phyloP scores from a whole-genome alignment of 2,888 invertebrate species.

The Athrips mouffetella region DNA sequence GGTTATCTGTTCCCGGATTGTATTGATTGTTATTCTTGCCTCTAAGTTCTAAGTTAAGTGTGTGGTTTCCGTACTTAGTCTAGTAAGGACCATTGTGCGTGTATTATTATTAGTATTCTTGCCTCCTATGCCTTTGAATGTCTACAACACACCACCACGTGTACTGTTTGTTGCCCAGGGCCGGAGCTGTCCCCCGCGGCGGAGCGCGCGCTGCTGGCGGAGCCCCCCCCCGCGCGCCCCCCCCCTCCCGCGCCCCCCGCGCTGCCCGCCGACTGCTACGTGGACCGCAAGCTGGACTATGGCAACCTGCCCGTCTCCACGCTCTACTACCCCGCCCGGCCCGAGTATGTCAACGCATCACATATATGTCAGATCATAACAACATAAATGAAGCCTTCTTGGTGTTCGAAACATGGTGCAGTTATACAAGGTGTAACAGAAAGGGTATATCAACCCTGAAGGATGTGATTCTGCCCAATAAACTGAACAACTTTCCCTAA shows the following conservation, averaged over 20 bases:
- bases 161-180: background rate
- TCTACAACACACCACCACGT: background rate
- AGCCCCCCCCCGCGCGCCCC: constrained; percentile 9
- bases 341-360: constrained; percentile 63
- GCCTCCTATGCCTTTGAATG: no score
- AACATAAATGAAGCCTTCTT: background rate
- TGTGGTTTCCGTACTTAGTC: no score
- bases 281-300: constrained; percentile 76
- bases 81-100: no score
- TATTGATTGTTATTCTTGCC: no score
- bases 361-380: background rate
- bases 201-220: constrained; percentile 45
- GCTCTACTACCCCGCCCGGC: constrained; percentile 81
- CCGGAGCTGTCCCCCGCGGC: constrained; percentile 24
- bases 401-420: no score
- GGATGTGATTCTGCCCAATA: no score
- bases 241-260: constrained; percentile 6
- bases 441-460: no score
- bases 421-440: no score
- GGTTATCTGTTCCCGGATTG: no score
- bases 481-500: no score
- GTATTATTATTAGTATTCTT: no score
- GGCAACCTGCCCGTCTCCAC: constrained; percentile 80
- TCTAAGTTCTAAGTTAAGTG: no score
- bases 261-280: constrained; percentile 57